Evolutionary conservation across 2,797 vertebrate species (phyloP).

Genomic region (Acipenser ruthenus): DNA sequence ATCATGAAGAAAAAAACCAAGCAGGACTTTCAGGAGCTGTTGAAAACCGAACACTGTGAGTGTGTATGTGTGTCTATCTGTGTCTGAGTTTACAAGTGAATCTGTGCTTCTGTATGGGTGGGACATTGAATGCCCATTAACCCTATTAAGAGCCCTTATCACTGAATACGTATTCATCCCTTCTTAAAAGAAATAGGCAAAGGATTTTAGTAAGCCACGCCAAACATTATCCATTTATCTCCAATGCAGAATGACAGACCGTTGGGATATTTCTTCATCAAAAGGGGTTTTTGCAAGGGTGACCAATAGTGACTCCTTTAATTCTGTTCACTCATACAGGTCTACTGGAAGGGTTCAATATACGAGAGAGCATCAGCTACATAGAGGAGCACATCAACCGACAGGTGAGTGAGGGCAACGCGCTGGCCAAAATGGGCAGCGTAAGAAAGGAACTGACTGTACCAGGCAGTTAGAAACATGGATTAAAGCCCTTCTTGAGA

Average conservation of each 20-base stretch:
- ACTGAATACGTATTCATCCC: not conserved
- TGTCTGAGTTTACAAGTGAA: not conserved
- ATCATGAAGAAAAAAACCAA: conserved; percentile 98
- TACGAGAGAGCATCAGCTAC: conserved; percentile 78
- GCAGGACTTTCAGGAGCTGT: conserved; percentile 90
- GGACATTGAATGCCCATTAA: no score
- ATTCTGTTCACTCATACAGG: conserved; percentile 42
- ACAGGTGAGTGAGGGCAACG: conserved; percentile 60
- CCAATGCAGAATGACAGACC: no score
- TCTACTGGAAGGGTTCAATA: conserved; percentile 83
- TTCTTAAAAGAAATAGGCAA: not conserved
- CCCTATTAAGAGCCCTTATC: no score
- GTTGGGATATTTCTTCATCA: no score
- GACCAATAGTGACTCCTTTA: no score
- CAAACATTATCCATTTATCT: no score
- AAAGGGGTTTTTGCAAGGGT: no score
- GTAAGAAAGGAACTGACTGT: not conserved
- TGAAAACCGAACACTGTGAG: conserved; percentile 89
- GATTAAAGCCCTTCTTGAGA: not conserved
- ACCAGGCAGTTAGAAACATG: not conserved
- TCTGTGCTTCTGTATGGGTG: not conserved
- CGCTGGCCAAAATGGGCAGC: no score
- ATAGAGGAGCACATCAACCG: conserved; percentile 91
- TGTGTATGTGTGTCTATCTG: not conserved
- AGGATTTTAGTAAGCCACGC: no score